These are phyloP conservation scores for Calidris pugnax DNA, from an alignment of 2,113 vertebrate species.

Conservation along the genomic window DNA sequence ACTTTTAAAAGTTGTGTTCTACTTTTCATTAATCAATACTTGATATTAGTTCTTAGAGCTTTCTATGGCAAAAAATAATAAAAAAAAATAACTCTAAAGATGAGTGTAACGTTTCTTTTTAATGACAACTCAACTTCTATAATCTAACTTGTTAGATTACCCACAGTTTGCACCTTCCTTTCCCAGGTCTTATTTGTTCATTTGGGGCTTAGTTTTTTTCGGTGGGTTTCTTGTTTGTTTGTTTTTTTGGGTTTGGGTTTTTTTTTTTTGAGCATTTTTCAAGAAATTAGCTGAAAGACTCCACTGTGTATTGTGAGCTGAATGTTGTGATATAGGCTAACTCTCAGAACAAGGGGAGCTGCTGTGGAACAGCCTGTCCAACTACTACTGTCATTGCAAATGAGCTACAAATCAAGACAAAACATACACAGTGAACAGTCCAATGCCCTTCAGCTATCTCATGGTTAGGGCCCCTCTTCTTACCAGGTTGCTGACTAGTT, in stretches of 20 bases:
- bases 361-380: not conserved
- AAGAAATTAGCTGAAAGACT: not conserved
- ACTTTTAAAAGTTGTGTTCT: constrained; percentile 73
- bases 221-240: not conserved
- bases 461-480: not conserved
- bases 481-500: not conserved
- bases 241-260: not conserved
- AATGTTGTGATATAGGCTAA: rapidly evolving
- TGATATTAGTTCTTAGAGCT: constrained; percentile 84
- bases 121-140: not conserved
- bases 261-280: not conserved
- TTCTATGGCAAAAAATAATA: constrained; percentile 78
- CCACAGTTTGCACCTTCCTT: not conserved
- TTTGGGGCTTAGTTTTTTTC: not conserved
- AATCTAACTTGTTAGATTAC: not conserved
- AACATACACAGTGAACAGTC: rapidly evolving
- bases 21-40: constrained; percentile 71
- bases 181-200: not conserved
- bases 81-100: constrained; percentile 70
- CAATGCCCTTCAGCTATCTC: not conserved
- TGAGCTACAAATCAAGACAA: not conserved
- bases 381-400: not conserved
- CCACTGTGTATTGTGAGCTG: not conserved
- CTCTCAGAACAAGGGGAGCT: not conserved
- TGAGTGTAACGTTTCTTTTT: constrained; percentile 22